These are phyloP conservation scores for Sylvia borin DNA, from an alignment of 2,797 vertebrate genomes.

Conservation along the genomic window DNA sequence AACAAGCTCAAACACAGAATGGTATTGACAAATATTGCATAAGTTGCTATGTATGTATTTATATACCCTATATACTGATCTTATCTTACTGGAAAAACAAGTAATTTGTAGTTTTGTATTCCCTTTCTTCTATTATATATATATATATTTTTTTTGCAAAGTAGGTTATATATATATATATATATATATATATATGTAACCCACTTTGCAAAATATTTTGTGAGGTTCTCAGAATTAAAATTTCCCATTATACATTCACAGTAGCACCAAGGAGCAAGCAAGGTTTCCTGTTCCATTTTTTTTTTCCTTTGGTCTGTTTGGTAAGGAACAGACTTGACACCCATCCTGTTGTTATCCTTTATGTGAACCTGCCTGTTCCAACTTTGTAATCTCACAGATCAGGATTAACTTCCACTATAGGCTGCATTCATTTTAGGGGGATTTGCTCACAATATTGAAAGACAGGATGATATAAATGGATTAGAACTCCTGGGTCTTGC, in stretches of 20 bases:
- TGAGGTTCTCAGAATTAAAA: not conserved
- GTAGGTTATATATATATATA: no score
- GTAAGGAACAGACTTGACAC: not conserved
- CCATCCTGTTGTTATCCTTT: not conserved
- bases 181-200: no score
- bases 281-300: not conserved
- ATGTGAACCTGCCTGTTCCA: not conserved
- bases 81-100: not conserved
- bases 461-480: slow-evolving; percentile 8
- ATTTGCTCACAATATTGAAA: slow-evolving; percentile 38
- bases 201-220: not conserved
- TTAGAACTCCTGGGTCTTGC: slow-evolving; percentile 33
- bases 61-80: not conserved
- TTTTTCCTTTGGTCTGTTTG: not conserved
- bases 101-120: not conserved
- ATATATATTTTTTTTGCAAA: no score
- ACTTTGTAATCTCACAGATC: not conserved
- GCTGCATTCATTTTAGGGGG: not conserved
- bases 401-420: slow-evolving; percentile 27
- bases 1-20: not conserved
- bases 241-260: not conserved
- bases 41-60: not conserved
- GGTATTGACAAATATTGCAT: not conserved
- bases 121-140: not conserved
- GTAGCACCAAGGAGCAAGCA: not conserved